Base-by-base conservation (phyloP, 2,113 vertebrate species). In the Paratilapia polleni region DNA sequence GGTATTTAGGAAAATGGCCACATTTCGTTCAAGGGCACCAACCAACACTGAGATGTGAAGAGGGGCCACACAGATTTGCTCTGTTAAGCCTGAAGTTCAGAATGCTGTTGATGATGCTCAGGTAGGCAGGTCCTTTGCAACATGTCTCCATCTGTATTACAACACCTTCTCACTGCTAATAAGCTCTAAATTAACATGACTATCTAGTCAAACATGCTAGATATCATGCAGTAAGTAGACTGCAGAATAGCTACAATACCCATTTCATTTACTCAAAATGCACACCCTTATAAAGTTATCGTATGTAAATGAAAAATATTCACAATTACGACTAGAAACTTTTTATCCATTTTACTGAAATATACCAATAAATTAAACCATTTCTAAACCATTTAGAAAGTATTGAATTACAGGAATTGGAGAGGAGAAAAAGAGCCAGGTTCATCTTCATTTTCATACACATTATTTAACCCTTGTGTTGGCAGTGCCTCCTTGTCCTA, bases 121-220 rank as follows among this genome's bases (percentile, higher is more conserved):
- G 90, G 94, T 95, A 93, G 94, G 91, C 90, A 88, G 93, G 91
- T 88, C 93, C 93, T 92, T 91, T 89, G 92, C 85, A 92, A 94
- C 92, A 95, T 91, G 85, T 93, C 86, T 91, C 88, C 88, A 86
- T 88, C 68, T 86, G 82, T 88, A 80, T 88, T 90, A 94, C 85
- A 94, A 92, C 93, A 94, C 94, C 94, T 89, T 94, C 90, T 93
- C 95, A 96, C 95, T 96, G 95, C 96, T 96, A 93, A 96, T 96
- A 96, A 96, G 96, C 96, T 96, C 96, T 92, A 94, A 91, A 79
- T 94, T 94, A 91, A 91, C 92, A 89, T 90, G 86, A 24, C 94
- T 94, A 92, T 85, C 84, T 95, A 76, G 77, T 89, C 84, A 95
- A 74, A 92, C 88, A 93, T 90, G 81, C 79, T 91, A 88, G 87